A percentile compares a stretch with the other conserved stretches of the same genome.
These are phyloP conservation scores for Lottia scabra DNA, from an alignment of 2,888 invertebrate genomes.

Conservation along the genomic window DNA sequence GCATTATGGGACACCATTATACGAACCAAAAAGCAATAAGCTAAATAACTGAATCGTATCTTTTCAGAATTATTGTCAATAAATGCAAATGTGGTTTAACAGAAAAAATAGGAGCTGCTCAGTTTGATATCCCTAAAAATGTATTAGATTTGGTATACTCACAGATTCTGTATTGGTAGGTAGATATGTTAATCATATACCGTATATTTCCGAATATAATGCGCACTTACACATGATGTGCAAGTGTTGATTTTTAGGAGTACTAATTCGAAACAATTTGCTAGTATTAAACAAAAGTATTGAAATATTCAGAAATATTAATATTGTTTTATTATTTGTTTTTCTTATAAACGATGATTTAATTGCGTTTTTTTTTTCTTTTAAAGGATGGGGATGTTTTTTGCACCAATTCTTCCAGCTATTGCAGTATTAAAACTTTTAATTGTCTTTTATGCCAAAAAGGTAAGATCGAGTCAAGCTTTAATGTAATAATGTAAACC, in stretches of 20 bases:
- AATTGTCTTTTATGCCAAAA: conserved; percentile 84
- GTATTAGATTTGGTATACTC: conserved; percentile 56
- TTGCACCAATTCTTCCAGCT: conserved; percentile 83
- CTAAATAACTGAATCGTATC: too few species aligned
- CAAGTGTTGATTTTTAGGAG: too few species aligned
- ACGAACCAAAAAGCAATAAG: too few species aligned
- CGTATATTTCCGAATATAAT: too few species aligned
- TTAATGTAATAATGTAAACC: too few species aligned
- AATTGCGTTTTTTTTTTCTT: background rate
- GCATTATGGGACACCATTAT: too few species aligned
- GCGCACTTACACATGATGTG: too few species aligned
- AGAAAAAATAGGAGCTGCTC: conserved; percentile 63
- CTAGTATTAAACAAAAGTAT: too few species aligned
- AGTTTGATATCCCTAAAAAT: conserved; percentile 86
- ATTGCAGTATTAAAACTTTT: conserved; percentile 80
- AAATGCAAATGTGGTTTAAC: conserved; percentile 41
- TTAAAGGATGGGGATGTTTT: conserved; percentile 80
- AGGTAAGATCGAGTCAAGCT: conserved; percentile 42
- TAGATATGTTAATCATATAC: background rate
- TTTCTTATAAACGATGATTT: conserved; percentile 7
- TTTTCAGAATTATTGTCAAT: conserved; percentile 41
- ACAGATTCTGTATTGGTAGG: conserved; percentile 30
- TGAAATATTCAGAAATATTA: too few species aligned
- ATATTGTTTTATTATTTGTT: too few species aligned
- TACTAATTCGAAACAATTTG: too few species aligned